Percentiles rank a stretch among this genome's conserved stretches.
These are phyloP conservation scores for Protodeltote pygarga DNA, from an alignment of 2,888 invertebrate species.

Conservation along the genomic window DNA sequence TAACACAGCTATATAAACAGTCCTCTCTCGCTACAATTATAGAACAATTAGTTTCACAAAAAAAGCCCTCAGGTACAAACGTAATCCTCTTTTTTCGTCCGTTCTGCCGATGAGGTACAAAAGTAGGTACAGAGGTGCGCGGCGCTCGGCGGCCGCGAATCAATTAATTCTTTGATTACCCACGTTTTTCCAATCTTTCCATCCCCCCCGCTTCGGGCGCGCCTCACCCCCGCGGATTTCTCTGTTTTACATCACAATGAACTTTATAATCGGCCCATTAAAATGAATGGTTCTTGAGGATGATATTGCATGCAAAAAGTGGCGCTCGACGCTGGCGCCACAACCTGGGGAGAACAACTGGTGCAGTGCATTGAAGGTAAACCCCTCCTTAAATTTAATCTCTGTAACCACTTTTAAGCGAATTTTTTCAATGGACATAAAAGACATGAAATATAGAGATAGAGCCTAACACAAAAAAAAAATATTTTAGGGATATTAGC, in stretches of 20 bases:
- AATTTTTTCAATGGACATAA: too few relatives aligned
- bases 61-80: conserved; percentile 30
- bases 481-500: too few relatives aligned
- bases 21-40: conserved; percentile 34
- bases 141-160: conserved; percentile 51
- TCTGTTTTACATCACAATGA: conserved; percentile 54
- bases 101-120: conserved; percentile 27
- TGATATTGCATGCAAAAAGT: conserved; percentile 22
- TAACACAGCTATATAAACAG: conserved; percentile 18
- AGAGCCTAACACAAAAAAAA: too few relatives aligned
- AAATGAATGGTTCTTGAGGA: conserved; percentile 31
- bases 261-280: conserved; percentile 57
- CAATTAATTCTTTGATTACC: conserved; percentile 67
- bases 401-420: too few relatives aligned
- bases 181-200: conserved; percentile 53
- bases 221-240: conserved; percentile 8
- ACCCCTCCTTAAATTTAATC: too few relatives aligned
- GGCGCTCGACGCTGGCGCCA: conserved; percentile 9
- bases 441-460: too few relatives aligned
- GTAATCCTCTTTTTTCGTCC: conserved; percentile 35
- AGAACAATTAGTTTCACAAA: conserved; percentile 43
- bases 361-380: too few relatives aligned
- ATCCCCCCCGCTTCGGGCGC: neutral
- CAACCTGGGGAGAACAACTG: too few relatives aligned
- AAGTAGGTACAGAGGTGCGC: too few relatives aligned